These are phyloP conservation scores for Sphaerophoria taeniata DNA, from an alignment of 2,888 invertebrate species.

Conservation along the genomic window DNA sequence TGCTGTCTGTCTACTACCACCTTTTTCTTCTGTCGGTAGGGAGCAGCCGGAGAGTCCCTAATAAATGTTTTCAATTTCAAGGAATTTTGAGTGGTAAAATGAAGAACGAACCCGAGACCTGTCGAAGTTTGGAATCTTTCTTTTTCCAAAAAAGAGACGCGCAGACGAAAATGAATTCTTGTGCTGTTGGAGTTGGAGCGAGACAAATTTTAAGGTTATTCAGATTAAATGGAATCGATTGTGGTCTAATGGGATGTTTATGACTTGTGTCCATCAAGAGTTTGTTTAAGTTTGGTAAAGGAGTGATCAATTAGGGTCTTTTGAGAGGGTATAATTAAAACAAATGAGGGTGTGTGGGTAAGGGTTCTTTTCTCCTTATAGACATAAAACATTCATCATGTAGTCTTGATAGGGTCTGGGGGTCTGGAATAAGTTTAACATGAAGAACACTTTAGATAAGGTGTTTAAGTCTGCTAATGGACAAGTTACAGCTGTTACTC, in stretches of 20 bases:
- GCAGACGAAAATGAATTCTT: too few relatives aligned
- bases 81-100: constrained; percentile 40
- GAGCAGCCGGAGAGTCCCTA: background rate
- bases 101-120: constrained; percentile 18
- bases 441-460: constrained; percentile 1
- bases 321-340: constrained; percentile 3
- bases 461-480: background rate
- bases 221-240: constrained; percentile 46
- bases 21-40: too few relatives aligned
- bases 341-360: background rate
- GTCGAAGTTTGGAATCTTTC: constrained; percentile 28
- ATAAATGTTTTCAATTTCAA: constrained; percentile 57
- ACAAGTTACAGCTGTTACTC: background rate
- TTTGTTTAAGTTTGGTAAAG: background rate
- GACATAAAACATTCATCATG: constrained; percentile 4
- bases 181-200: background rate
- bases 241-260: constrained; percentile 45
- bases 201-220: constrained; percentile 35
- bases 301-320: background rate
- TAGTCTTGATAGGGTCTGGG: background rate
- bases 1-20: background rate
- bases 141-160: background rate
- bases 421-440: too few relatives aligned
- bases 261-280: constrained; percentile 41
- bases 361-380: background rate